phyloP scores from a whole-genome alignment of 2,113 vertebrate species.

The Pardalotus punctatus region DNA sequence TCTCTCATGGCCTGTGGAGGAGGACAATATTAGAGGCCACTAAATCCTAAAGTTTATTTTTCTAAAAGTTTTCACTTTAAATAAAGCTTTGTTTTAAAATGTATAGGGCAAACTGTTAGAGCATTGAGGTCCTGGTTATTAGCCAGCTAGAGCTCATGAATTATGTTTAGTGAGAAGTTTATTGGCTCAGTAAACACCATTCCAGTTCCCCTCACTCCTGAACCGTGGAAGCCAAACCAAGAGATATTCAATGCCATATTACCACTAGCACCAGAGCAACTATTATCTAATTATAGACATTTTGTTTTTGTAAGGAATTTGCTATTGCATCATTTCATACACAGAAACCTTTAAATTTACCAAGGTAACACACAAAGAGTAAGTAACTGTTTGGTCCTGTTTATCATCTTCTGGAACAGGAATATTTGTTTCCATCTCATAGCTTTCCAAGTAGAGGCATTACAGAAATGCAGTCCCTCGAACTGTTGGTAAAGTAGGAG shows the following conservation, averaged over 20 bases:
- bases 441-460: not conserved
- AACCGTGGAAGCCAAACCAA: conserved; percentile 38
- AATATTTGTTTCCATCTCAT: not conserved
- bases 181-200: conserved; percentile 69
- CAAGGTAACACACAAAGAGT: conserved; percentile 3
- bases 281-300: conserved; percentile 45
- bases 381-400: conserved; percentile 7
- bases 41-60: conserved; percentile 58
- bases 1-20: not conserved
- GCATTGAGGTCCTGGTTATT: conserved; percentile 58
- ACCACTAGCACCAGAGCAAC: conserved; percentile 21
- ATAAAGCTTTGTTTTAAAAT: conserved; percentile 67
- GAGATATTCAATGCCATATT: conserved; percentile 36
- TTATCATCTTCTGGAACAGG: not conserved
- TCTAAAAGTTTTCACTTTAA: conserved; percentile 61
- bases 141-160: conserved; percentile 63
- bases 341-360: not conserved
- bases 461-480: not conserved
- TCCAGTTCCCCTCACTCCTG: conserved; percentile 47
- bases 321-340: conserved; percentile 40
- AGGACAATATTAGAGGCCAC: conserved; percentile 11
- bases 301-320: conserved; percentile 51
- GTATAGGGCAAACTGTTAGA: conserved; percentile 57
- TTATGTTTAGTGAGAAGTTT: conserved; percentile 71
- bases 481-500: not conserved